These are phyloP conservation scores for Lepus oiostolus DNA, from an alignment of 2,797 vertebrate genomes.

Conservation along the genomic window DNA sequence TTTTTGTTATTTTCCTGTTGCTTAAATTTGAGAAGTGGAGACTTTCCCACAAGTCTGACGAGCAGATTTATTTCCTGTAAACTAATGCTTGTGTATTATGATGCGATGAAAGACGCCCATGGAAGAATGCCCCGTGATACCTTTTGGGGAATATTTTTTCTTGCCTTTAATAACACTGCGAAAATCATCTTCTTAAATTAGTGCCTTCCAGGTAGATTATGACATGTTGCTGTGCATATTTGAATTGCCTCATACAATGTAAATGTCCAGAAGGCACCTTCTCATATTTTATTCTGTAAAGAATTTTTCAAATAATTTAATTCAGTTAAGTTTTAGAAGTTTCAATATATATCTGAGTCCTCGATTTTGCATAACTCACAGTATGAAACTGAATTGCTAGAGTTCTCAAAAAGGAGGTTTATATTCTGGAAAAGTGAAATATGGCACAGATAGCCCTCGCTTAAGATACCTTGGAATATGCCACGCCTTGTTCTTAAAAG, in stretches of 20 bases:
- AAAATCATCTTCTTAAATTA: slow-evolving; percentile 2
- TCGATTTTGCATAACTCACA: not conserved
- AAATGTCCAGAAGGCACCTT: slow-evolving; percentile 15
- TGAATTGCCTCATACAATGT: slow-evolving; percentile 7
- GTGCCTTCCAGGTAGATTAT: not conserved
- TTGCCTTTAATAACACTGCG: slow-evolving; percentile 9
- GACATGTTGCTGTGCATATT: not conserved
- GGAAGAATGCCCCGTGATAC: not conserved
- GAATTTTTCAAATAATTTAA: slow-evolving; percentile 14
- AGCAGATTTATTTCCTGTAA: slow-evolving; percentile 42
- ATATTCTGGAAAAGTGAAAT: slow-evolving; percentile 30
- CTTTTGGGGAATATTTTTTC: slow-evolving; percentile 35
- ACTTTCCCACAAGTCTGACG: not conserved
- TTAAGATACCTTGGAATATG: slow-evolving; percentile 11
- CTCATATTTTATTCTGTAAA: slow-evolving; percentile 44
- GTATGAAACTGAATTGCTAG: slow-evolving; percentile 6
- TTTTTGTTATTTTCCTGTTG: slow-evolving; percentile 6
- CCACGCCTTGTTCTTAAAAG: not conserved
- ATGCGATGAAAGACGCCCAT: not conserved
- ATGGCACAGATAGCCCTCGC: not conserved
- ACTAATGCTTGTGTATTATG: slow-evolving; percentile 45
- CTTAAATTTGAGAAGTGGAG: slow-evolving; percentile 23
- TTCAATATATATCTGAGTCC: not conserved
- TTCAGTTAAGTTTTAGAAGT: not conserved
- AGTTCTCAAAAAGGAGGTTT: slow-evolving; percentile 45